Percentiles rank a stretch among this genome's conserved stretches.
Conservation (phyloP, 92 coral and sea anemone genomes). For the Heteractis magnifica region DNA sequence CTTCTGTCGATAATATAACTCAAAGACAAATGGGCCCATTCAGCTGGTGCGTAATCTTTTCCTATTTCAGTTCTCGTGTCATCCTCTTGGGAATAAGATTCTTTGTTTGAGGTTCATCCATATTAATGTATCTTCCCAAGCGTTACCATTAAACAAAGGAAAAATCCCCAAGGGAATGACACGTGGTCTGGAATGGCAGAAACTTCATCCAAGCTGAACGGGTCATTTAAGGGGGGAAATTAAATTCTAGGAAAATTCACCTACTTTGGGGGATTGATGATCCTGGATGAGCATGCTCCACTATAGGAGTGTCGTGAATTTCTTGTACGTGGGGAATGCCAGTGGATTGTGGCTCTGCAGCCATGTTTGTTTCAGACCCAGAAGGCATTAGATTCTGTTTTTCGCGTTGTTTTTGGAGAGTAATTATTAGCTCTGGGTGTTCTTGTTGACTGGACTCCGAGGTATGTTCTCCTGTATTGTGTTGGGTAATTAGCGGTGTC, state of each 20-base stretch:
- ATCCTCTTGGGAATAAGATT: no score
- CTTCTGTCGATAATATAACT: no score
- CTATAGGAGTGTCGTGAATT: not conserved
- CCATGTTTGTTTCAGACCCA: not conserved
- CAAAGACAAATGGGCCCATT: no score
- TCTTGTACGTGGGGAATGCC: not conserved
- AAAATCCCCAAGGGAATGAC: no score
- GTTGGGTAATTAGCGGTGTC: not conserved
- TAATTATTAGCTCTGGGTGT: not conserved
- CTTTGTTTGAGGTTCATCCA: no score
- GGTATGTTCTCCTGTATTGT: not conserved
- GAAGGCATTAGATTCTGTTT: not conserved
- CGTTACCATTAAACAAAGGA: no score
- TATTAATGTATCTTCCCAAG: no score
- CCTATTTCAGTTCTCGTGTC: no score
- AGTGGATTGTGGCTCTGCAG: not conserved
- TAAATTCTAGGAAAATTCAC: not conserved
- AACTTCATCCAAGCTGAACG: no score
- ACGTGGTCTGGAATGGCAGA: no score
- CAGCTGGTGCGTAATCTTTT: no score
- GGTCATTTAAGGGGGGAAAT: no score
- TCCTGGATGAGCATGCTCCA: not conserved
- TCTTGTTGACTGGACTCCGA: not conserved
- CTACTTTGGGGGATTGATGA: not conserved
- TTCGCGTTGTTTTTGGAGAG: not conserved